Evolutionary conservation across 2,797 vertebrate species (phyloP).

Genomic region (Halcyon badia): DNA sequence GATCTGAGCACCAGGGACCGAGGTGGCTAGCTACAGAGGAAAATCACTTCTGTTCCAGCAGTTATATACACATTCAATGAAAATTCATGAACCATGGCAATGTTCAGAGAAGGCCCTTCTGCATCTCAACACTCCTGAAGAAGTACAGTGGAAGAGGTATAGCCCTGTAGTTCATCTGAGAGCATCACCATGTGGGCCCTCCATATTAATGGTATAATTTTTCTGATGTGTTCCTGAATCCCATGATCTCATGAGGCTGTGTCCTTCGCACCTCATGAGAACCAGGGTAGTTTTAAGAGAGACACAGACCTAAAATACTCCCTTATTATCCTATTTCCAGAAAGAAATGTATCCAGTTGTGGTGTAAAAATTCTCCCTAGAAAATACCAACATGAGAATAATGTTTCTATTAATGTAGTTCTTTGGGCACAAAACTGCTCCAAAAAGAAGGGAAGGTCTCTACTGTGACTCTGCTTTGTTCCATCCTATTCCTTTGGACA

Average conservation of each 20-base stretch:
- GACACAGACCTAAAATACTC: not conserved
- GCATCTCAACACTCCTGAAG: not conserved
- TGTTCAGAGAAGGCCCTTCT: not conserved
- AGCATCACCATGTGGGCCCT: not conserved
- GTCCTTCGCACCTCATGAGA: not conserved
- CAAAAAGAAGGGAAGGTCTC: not conserved
- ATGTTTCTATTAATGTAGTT: not conserved
- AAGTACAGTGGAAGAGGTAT: not conserved
- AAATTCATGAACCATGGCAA: not conserved
- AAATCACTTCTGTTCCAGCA: not conserved
- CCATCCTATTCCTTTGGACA: not conserved
- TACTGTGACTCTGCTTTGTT: not conserved
- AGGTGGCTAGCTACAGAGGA: not conserved
- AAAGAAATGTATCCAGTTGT: not conserved
- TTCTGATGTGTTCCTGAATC: not conserved
- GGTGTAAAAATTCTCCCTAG: not conserved
- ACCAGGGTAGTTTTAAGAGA: not conserved
- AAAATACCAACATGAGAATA: not conserved
- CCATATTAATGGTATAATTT: fast-evolving
- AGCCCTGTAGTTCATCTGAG: not conserved
- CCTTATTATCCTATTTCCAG: not conserved
- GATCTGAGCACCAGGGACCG: not conserved
- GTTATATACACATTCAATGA: not conserved
- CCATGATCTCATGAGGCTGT: not conserved
- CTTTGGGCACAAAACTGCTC: not conserved